phyloP scores from a whole-genome alignment of 2,797 vertebrate species.

The Erethizon dorsatum region DNA sequence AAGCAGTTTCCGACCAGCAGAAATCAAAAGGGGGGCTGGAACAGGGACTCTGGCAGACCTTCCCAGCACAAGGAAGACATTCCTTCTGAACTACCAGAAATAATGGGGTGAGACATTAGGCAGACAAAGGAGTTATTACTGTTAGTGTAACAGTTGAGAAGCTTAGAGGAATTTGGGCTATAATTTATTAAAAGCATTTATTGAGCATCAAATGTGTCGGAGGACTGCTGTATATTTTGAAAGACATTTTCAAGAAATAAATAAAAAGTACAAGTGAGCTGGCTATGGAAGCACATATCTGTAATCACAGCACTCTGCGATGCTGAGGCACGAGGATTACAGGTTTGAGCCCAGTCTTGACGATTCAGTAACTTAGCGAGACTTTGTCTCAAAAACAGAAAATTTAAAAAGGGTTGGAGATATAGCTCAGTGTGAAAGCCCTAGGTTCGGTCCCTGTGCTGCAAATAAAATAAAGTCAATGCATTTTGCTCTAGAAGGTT shows the following conservation, averaged over 20 bases:
- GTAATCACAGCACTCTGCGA: not conserved
- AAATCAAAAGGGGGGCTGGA: not conserved
- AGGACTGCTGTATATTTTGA: not conserved
- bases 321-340: not conserved
- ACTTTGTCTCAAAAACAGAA: not conserved
- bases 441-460: not conserved
- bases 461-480: not conserved
- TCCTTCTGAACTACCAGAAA: not conserved
- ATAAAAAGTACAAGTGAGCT: not conserved
- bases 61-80: not conserved
- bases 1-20: not conserved
- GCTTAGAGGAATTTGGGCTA: not conserved
- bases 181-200: conserved; percentile 9
- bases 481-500: not conserved
- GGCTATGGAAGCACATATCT: not conserved
- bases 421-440: not conserved
- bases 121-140: not conserved
- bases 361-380: not conserved
- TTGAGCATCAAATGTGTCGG: not conserved
- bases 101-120: not conserved
- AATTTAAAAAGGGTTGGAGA: not conserved
- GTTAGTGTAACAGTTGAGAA: not conserved
- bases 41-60: not conserved
- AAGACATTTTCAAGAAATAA: conserved; percentile 29
- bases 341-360: not conserved